phyloP scores from a whole-genome alignment of 2,113 vertebrate genomes.

The Campylorhamphus procurvoides region DNA sequence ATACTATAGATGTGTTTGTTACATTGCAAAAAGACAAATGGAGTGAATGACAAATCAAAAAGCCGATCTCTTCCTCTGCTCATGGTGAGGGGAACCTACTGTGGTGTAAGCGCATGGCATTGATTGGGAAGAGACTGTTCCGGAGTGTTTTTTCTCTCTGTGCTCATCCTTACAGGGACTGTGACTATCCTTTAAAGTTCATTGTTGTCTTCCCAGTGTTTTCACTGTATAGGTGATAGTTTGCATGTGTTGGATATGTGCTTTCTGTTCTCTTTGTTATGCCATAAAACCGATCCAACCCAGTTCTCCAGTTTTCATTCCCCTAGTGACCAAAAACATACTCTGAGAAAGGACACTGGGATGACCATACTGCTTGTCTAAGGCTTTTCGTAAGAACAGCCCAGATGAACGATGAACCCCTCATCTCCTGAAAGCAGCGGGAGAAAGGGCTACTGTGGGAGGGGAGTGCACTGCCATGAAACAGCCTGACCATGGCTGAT shows the following conservation, averaged over 20 bases:
- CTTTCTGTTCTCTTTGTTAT: neutral
- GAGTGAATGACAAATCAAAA: neutral
- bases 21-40: neutral
- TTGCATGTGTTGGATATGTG: neutral
- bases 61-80: neutral
- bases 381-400: neutral
- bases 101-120: neutral
- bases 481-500: rapidly evolving
- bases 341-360: neutral
- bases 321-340: neutral
- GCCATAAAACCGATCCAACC: neutral
- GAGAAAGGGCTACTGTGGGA: neutral
- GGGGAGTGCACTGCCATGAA: rapidly evolving
- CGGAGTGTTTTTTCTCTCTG: neutral
- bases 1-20: neutral
- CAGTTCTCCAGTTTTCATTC: neutral
- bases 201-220: neutral
- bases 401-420: neutral
- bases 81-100: neutral
- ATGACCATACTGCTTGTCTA: neutral
- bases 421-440: neutral
- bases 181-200: neutral
- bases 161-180: neutral
- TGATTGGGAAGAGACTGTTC: neutral
- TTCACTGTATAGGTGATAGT: neutral